Base-by-base conservation (phyloP, 2,113 vertebrate genomes). In the Archocentrus centrarchus region DNA sequence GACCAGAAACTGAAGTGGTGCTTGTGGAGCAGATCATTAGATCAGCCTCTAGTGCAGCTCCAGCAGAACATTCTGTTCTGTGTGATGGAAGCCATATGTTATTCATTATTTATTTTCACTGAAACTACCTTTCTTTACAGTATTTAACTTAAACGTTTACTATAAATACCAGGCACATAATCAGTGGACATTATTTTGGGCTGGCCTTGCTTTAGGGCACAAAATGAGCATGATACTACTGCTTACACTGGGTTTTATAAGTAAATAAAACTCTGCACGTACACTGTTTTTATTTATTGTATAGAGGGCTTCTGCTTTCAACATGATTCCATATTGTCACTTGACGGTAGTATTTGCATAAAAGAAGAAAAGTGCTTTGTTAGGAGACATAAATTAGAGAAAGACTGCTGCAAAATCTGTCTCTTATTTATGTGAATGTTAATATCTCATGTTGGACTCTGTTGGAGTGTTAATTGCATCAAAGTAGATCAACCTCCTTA, bases 51-150 rank as follows among this genome's bases (percentile, higher is more conserved):
- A 66, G 64, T 85, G 84, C 78, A 63, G 82, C 84, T 83, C 86
- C 82, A 80, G 70, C 77, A 93, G 94, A 94, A 95, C 94, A 95
- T 94, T 92, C 76, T 93, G 94, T 95, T 91, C 94, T 91, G 86
- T 30, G 27, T 75, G 77, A 86, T 63, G 44, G 68, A 81, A 85
- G 79, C 82, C 93, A 94, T 78, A 89, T 95, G 94, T 92, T 94
- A 81, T 88, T 86, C 89, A 92, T 95, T 93, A 93, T 89, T 93
- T 83, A 83, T 92, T 90, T 88, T 75, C 59, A 55, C 66, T 73
- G 24, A n/a, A 83, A 39, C 75, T 70, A 84, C 11, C 20, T 0
- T 76, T 53, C 80, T 85, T 55, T 70, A 70, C 41, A 7, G 8
- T 84, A 66, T 77, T 82, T 53, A 77, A 78, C 50, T 27, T 59